Conservation (phyloP, 2,888 invertebrate genomes). For the Ramazzottius varieornatus region DNA sequence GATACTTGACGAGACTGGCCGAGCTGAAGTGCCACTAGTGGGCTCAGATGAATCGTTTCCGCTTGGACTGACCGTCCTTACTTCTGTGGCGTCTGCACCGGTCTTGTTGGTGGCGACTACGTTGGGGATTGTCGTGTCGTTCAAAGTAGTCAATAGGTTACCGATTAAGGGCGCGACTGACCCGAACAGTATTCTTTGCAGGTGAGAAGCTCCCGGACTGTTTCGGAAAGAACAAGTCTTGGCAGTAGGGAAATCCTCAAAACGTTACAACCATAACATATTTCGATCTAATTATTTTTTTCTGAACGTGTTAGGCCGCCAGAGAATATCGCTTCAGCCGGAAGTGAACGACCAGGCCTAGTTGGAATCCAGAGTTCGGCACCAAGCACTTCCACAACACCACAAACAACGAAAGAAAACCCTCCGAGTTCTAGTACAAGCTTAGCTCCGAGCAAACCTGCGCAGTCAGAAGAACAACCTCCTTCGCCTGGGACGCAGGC, state of each 20-base stretch:
- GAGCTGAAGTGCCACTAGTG: neutral
- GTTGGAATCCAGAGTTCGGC: no score
- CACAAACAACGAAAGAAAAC: neutral
- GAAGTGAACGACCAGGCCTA: neutral
- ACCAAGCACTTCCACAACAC: neutral
- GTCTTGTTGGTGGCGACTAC: neutral
- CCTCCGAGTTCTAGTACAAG: no score
- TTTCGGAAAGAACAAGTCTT: no score
- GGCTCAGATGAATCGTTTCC: neutral
- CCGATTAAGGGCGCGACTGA: neutral
- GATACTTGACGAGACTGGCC: neutral
- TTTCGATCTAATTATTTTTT: no score
- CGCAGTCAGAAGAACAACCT: no score
- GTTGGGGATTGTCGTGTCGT: neutral
- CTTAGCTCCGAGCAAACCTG: no score
- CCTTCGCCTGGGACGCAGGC: no score
- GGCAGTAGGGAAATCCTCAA: no score
- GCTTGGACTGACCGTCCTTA: neutral
- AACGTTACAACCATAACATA: no score
- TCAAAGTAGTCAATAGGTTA: neutral
- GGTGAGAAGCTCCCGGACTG: no score
- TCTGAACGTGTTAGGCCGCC: neutral
- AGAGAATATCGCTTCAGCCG: neutral
- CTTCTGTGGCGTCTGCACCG: neutral
- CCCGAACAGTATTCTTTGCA: neutral